Percentiles rank a stretch among this genome's conserved stretches.
These are phyloP conservation scores for Neodon shergylaensis DNA, from an alignment of 2,113 vertebrate genomes.

Conservation along the genomic window DNA sequence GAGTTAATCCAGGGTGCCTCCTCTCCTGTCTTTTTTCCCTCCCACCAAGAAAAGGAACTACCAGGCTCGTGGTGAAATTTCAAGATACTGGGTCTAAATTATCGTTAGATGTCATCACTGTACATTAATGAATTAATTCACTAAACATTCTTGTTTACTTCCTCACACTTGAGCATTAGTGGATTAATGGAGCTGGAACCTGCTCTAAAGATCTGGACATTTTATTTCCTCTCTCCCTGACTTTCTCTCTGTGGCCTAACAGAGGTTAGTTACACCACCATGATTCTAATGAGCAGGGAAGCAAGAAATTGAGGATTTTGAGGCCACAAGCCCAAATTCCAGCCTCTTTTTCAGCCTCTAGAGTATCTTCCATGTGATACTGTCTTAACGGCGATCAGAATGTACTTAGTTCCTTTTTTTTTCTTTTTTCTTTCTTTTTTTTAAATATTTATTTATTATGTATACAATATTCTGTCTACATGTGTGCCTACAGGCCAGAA, in stretches of 20 bases:
- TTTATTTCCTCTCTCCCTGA: background rate
- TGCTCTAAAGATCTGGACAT: background rate
- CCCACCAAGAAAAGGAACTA: background rate
- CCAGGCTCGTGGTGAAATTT: conserved; percentile 17
- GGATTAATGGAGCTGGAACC: background rate
- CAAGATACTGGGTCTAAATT: background rate
- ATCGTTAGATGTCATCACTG: background rate
- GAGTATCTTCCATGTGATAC: background rate
- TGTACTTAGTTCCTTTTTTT: background rate
- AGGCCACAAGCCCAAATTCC: background rate
- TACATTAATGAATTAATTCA: too few relatives aligned
- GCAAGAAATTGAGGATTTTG: background rate
- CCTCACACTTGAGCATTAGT: background rate
- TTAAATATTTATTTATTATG: too few relatives aligned
- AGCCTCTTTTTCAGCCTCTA: background rate
- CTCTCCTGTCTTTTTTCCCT: background rate
- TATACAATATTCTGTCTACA: too few relatives aligned
- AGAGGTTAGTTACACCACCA: background rate
- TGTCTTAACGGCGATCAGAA: background rate
- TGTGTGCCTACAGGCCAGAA: too few relatives aligned
- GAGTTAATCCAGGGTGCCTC: background rate
- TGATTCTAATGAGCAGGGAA: background rate
- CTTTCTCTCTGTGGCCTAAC: background rate
- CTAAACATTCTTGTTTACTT: background rate
- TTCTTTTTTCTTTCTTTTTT: background rate